A percentile compares a stretch with the other conserved stretches of the same genome.
Evolutionary conservation across 2,797 vertebrate genomes (phyloP).

Genomic region (Acipenser ruthenus): DNA sequence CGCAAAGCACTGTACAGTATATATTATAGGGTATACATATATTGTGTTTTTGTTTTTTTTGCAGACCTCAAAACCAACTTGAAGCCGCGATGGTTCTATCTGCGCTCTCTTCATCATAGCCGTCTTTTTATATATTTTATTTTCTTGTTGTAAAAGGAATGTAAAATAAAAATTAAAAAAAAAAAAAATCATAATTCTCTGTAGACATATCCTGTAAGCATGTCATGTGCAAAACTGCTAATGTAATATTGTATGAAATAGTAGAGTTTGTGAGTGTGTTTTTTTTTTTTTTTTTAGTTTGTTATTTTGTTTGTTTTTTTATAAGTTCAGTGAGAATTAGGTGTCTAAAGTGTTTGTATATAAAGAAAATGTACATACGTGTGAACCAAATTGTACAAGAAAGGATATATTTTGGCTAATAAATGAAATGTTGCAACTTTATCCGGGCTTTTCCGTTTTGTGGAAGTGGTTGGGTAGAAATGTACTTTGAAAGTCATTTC

Average conservation of each 20-base stretch:
- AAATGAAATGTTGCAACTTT: slow-evolving; percentile 98
- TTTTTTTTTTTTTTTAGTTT: slow-evolving; percentile 31
- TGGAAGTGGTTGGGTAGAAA: slow-evolving; percentile 16
- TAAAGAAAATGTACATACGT: slow-evolving; percentile 97
- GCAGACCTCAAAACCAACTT: slow-evolving; percentile 79
- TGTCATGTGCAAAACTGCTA: slow-evolving; percentile 90
- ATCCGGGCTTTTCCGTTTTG: slow-evolving; percentile 40
- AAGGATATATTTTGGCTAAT: slow-evolving; percentile 99
- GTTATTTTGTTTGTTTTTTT: slow-evolving; percentile 38
- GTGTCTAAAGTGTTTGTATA: slow-evolving; percentile 84
- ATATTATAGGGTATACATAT: too few relatives aligned
- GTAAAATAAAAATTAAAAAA: slow-evolving; percentile 64
- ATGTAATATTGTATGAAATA: slow-evolving; percentile 82
- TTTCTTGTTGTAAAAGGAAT: slow-evolving; percentile 76
- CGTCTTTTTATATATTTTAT: slow-evolving; percentile 47
- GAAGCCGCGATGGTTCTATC: slow-evolving; percentile 73
- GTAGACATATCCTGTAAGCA: slow-evolving; percentile 95
- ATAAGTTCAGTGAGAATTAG: slow-evolving; percentile 81
- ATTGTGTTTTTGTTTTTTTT: slow-evolving; percentile 33
- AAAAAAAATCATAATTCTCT: slow-evolving; percentile 70
- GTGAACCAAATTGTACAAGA: slow-evolving; percentile 99
- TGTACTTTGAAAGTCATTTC: too few relatives aligned
- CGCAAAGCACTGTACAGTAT: too few relatives aligned
- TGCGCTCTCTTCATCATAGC: slow-evolving; percentile 65
- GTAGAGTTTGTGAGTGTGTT: slow-evolving; percentile 67